Conservation (phyloP, 2,113 vertebrate species). For the Pseudonaja textilis region DNA sequence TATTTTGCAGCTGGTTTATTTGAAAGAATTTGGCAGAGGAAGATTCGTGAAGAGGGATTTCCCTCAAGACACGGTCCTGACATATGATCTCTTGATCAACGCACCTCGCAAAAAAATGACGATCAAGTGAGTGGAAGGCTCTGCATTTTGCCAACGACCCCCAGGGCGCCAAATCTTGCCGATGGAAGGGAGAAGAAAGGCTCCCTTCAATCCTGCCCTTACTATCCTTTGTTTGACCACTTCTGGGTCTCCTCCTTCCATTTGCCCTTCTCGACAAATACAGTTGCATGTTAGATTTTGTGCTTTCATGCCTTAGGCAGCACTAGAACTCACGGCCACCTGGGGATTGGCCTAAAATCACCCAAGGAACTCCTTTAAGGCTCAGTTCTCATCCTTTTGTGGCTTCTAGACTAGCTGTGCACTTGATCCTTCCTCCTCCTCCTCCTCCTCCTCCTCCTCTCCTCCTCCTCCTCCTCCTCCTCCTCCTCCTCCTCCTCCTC, state of each 20-base stretch:
- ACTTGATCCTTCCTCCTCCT: not conserved
- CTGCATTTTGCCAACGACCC: not conserved
- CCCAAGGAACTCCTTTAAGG: not conserved
- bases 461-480: not conserved
- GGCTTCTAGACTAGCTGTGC: not conserved
- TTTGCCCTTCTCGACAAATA: not conserved
- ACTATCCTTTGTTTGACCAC: not conserved
- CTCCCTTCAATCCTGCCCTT: not conserved
- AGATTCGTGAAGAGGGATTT: conserved; percentile 17
- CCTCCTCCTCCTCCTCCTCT: too few species aligned
- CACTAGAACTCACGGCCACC: not conserved
- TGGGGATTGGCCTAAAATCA: fast-evolving
- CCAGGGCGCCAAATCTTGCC: not conserved
- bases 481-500: not conserved
- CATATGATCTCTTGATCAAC: not conserved
- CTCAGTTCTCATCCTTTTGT: not conserved
- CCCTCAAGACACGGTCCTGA: conserved; percentile 27
- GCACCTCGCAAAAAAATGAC: not conserved
- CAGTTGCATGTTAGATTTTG: not conserved
- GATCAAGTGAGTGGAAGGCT: not conserved
- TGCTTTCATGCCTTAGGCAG: not conserved
- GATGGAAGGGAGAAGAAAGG: not conserved
- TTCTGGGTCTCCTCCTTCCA: not conserved
- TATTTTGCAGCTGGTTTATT: conserved; percentile 32
- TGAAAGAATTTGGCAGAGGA: fast-evolving